Base-by-base conservation (phyloP, 2,888 invertebrate species). In the Macropis europaea region DNA sequence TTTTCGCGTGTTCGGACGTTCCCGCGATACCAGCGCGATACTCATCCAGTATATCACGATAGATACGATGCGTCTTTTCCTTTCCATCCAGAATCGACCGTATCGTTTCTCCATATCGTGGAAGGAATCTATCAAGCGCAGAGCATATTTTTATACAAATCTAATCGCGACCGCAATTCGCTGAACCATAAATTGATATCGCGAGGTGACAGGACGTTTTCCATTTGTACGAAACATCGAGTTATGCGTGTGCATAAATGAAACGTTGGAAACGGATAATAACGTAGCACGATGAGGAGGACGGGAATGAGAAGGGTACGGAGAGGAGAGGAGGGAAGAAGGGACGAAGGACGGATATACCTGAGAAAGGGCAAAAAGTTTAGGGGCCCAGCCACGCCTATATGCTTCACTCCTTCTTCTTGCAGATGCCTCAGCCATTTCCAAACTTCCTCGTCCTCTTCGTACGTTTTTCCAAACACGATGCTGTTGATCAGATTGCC, bases 331-430 rank as follows among this genome's bases (percentile, higher is more conserved):
- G 13, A 15, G n/a, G 3, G 11, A 32, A 19, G n/a, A 22, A 36
- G 3, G 30, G 19, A n/a, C 7, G 13, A 1, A n/a, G n/a, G n/a
- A n/a, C n/a, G n/a, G 2, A 11, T 30, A 2, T 67, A 95, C 94
- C 95, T 93, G 42, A 97, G 90, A 86, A 95, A 94, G 11, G 97
- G 96, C 74, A 97, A 91, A 90, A 97, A 97, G 89, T 97, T 97
- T 2, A 97, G 92, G 9, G 95, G 93, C 1, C 95, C 96, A 0
- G 96, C 94, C 2, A 97, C 93, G 0, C 96, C 96, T 86, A 97
- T 95, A 82, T 94, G 92, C 86, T 95, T 95, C 50, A 95, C 94
- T 0, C 97, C 97, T 88, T 96, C 95, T 86, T 96, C 96, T 88
- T 97, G 96, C 53, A 96, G 91, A 79, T 94, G 90, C 82, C 95